phyloP scores from a whole-genome alignment of 2,113 vertebrate genomes.

The Megaleporinus macrocephalus region DNA sequence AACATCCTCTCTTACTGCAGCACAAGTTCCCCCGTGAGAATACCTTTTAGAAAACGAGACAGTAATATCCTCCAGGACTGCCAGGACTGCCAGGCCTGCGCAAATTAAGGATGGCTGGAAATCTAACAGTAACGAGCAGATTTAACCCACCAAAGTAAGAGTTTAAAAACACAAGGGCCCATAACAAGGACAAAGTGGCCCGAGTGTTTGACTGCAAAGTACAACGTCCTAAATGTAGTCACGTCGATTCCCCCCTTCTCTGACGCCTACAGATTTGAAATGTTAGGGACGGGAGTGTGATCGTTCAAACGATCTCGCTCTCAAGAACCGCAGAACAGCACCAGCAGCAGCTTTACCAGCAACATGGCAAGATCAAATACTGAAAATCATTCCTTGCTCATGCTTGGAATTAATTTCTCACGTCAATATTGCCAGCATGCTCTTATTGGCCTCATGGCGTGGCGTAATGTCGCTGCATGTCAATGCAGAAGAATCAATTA shows the following conservation, averaged over 20 bases:
- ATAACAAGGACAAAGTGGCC: constrained; percentile 30
- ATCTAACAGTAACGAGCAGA: constrained; percentile 43
- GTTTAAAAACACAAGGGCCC: constrained; percentile 32
- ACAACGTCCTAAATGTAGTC: constrained; percentile 27
- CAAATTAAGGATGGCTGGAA: constrained; percentile 43
- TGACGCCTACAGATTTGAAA: background rate
- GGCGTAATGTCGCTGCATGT: constrained; percentile 50
- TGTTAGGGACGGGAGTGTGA: background rate
- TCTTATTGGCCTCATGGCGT: constrained; percentile 35
- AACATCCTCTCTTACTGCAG: constrained; percentile 35
- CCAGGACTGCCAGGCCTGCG: constrained; percentile 9
- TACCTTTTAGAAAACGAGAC: constrained; percentile 37
- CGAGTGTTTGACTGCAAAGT: constrained; percentile 11
- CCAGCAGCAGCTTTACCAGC: constrained; percentile 2
- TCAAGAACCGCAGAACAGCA: background rate
- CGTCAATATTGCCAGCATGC: constrained; percentile 42
- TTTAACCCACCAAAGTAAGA: constrained; percentile 31
- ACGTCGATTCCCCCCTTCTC: background rate
- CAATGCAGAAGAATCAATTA: constrained; percentile 52
- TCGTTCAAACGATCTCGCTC: background rate
- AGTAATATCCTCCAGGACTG: constrained; percentile 15
- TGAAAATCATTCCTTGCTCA: constrained; percentile 45
- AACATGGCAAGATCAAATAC: constrained; percentile 20
- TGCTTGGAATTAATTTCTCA: constrained; percentile 50
- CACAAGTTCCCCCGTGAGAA: constrained; percentile 35